A percentile compares a stretch with the other conserved stretches of the same genome.
These are phyloP conservation scores for Danio kyathit DNA, from an alignment of 2,797 vertebrate species.

Conservation along the genomic window DNA sequence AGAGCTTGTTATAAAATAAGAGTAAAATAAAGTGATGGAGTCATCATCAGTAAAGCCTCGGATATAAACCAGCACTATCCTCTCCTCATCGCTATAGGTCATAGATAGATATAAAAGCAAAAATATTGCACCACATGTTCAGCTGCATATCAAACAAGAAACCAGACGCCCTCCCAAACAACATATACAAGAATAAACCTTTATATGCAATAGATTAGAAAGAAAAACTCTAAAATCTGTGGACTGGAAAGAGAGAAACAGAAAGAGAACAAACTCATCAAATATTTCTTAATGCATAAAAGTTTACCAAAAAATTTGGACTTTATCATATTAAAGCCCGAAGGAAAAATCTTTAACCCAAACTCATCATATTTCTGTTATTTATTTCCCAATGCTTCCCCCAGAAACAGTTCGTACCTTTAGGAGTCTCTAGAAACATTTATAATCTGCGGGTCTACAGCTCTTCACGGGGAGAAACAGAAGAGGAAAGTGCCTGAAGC, in stretches of 20 bases:
- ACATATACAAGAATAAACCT: constrained; percentile 77
- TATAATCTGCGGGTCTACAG: constrained; percentile 49
- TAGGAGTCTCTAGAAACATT: constrained; percentile 42
- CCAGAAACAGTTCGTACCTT: constrained; percentile 43
- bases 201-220: constrained; percentile 72
- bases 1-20: constrained; percentile 69
- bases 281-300: constrained; percentile 66
- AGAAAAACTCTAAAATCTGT: constrained; percentile 69
- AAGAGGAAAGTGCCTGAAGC: constrained; percentile 66
- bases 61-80: constrained; percentile 63
- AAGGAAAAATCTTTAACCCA: constrained; percentile 61
- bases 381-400: constrained; percentile 37
- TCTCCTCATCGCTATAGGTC: constrained; percentile 62
- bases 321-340: constrained; percentile 67
- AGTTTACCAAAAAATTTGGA: constrained; percentile 40
- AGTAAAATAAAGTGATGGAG: constrained; percentile 65
- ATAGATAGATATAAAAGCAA: constrained; percentile 58
- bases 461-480: constrained; percentile 36
- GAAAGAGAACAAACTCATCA: constrained; percentile 65
- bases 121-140: constrained; percentile 84
- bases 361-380: background rate
- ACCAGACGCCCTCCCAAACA: constrained; percentile 68
- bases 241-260: constrained; percentile 9
- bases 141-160: constrained; percentile 73
- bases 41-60: constrained; percentile 65